Evolutionary conservation across 1,140 invertebrate genomes (phyloP), one percentile per base, ranked within the genome.

Genomic region (Trachelipus rathkii): DNA sequence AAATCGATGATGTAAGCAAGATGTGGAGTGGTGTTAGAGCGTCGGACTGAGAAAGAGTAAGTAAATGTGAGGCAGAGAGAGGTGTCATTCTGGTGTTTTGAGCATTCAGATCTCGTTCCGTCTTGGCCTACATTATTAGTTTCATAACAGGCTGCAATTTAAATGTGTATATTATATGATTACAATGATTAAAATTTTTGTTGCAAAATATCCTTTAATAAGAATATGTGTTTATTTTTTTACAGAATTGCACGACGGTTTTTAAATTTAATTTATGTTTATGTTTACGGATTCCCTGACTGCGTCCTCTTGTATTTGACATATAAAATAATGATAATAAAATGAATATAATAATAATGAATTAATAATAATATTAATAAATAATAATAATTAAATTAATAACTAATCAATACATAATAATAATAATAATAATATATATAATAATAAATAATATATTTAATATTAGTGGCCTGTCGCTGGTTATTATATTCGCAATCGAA

Each of bases 61-160:
- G 50, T 60, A 19, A 60, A 19, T 33, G 50, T 60, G 50, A 60
- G 19, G 50, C 11, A 15, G 50, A 19, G 9, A 19, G 19, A n/a
- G n/a, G n/a, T 13, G 50, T n/a, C n/a, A n/a, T 13, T 19, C 8
- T 2, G 50, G 50, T 13, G 19, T 60, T 60, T 15, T n/a, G n/a
- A n/a, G 50, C 50, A 15, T 60, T 60, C 50, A 60, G 50, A n/a
- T 60, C 50, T 60, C 50, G 11, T n/a, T n/a, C n/a, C n/a, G n/a
- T 60, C 50, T 60, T 60, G 19, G 50, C 50, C 19, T 60, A 60
- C 50, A 15, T 15, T n/a, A n/a, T n/a, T 60, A 15, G 50, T n/a
- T 60, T 15, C 11, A 60, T 60, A n/a, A 60, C 11, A 13, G n/a
- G 11, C 19, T 60, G n/a, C 50, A 15, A 6, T 33, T 33, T 3